Evolutionary conservation across 1,140 invertebrate genomes (phyloP).

Genomic region (Heliconius congener): DNA sequence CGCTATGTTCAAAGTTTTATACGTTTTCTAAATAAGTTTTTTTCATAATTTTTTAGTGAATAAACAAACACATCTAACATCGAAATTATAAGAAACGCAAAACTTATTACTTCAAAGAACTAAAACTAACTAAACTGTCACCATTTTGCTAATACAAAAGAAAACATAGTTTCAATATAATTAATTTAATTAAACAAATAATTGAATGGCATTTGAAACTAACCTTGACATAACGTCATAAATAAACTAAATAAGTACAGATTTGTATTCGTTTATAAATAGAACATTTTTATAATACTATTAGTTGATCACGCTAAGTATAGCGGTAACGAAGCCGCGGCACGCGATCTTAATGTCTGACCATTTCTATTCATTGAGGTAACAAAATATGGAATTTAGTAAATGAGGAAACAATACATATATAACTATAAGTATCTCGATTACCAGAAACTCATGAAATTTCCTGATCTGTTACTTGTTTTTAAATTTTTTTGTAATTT

Average conservation of each 20-base stretch:
- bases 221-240: neutral
- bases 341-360: conserved; percentile 17
- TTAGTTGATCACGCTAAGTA: conserved; percentile 16
- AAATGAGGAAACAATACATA: conserved; percentile 23
- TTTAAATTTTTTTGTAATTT: neutral
- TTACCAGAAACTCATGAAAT: conserved; percentile 11
- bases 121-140: too few species aligned
- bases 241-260: conserved; percentile 1
- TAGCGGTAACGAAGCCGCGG: conserved; percentile 7
- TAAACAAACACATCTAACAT: neutral
- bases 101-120: too few species aligned
- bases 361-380: conserved; percentile 17
- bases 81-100: neutral
- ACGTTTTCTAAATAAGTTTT: too few species aligned
- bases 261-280: neutral
- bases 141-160: neutral
- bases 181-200: neutral
- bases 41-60: too few species aligned
- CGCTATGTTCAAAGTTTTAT: too few species aligned
- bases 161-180: neutral
- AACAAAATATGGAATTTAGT: conserved; percentile 6
- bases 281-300: conserved; percentile 8
- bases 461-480: conserved; percentile 9
- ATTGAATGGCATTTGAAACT: neutral
- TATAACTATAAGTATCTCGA: conserved; percentile 15